phyloP scores from a whole-genome alignment of 2,113 vertebrate species.

The Fregata magnificens region DNA sequence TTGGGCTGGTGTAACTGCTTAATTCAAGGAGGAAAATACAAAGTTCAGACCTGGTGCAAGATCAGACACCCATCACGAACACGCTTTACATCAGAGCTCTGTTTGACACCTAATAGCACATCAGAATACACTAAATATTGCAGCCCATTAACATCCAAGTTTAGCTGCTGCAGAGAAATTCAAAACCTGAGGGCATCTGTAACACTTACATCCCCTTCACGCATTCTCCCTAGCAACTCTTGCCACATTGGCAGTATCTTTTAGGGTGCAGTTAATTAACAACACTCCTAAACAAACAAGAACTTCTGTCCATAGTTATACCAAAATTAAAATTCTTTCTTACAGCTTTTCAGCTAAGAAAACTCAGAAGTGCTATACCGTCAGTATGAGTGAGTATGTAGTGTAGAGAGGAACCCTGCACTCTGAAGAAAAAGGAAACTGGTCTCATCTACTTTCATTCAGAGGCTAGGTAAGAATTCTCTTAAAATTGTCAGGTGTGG shows the following conservation, averaged over 20 bases:
- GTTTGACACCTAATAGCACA: not conserved
- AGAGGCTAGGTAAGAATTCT: not conserved
- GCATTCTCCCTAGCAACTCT: not conserved
- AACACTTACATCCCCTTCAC: not conserved
- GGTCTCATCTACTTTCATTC: not conserved
- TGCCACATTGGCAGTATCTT: not conserved
- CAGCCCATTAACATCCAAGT: not conserved
- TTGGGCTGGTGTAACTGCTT: not conserved
- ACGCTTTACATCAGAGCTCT: not conserved
- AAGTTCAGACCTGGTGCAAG: not conserved
- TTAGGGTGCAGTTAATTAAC: not conserved
- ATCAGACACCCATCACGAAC: not conserved
- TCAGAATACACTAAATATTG: not conserved
- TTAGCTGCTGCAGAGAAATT: slow-evolving; percentile 4
- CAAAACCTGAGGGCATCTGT: not conserved
- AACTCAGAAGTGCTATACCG: not conserved
- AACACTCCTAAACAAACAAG: not conserved
- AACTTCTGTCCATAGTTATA: not conserved
- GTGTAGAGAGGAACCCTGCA: not conserved
- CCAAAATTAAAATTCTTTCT: not conserved
- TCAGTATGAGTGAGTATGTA: not conserved
- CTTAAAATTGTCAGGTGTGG: not conserved
- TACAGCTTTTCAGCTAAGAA: not conserved
- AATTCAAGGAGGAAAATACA: not conserved
- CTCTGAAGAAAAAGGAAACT: not conserved